Conservation (phyloP, 2,888 invertebrate genomes). For the Protula sp. region DNA sequence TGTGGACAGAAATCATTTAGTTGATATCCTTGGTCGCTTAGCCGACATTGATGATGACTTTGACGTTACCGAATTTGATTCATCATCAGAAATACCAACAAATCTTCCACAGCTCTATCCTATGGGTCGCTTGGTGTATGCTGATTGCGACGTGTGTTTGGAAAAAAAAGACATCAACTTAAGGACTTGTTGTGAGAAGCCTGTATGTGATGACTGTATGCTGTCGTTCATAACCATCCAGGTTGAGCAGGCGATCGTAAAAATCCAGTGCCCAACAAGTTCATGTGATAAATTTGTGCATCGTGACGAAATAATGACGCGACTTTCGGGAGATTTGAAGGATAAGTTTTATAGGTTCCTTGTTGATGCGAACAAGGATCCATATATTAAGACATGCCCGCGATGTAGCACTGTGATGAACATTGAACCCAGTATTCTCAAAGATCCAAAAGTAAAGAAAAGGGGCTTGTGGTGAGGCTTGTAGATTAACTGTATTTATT, state of each 20-base stretch:
- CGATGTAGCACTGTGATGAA: conserved; percentile 41
- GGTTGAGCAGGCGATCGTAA: conserved; percentile 16
- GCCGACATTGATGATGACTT: too few species aligned
- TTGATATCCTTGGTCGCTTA: too few species aligned
- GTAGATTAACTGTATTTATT: conserved; percentile 19
- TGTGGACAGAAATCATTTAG: too few species aligned
- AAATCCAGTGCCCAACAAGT: conserved; percentile 45
- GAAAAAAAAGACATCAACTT: conserved; percentile 3
- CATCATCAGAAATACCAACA: too few species aligned
- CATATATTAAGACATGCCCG: conserved; percentile 52
- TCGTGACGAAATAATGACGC: conserved; percentile 46
- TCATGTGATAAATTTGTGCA: conserved; percentile 41
- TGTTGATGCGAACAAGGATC: conserved; percentile 47
- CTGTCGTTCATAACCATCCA: conserved; percentile 37
- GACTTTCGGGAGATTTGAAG: conserved; percentile 27
- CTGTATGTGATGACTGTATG: conserved; percentile 48
- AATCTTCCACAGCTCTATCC: conserved; percentile 1
- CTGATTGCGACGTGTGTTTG: conserved; percentile 14
- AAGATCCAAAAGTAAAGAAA: conserved; percentile 11
- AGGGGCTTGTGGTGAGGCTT: conserved; percentile 20
- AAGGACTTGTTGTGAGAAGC: conserved; percentile 45
- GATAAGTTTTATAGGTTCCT: conserved; percentile 29
- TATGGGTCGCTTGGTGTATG: conserved; percentile 1
- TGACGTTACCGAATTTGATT: too few species aligned
- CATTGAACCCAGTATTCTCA: conserved; percentile 13